These are phyloP conservation scores for Ecdyonurus torrentis DNA, from an alignment of 2,888 invertebrate genomes.

Conservation along the genomic window DNA sequence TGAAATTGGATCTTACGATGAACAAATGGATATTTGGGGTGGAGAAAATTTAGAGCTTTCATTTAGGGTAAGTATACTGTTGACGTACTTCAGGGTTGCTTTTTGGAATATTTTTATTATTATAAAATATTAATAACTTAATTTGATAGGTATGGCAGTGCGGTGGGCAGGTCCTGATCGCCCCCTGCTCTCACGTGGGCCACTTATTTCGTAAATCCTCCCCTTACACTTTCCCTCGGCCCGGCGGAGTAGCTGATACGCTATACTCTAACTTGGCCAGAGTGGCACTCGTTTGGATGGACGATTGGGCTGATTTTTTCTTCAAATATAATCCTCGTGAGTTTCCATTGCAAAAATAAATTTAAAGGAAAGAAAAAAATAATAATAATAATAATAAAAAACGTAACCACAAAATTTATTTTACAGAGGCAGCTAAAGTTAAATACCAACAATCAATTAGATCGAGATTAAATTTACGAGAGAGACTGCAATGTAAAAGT, in stretches of 20 bases:
- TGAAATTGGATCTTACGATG: constrained; percentile 56
- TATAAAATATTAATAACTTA: not conserved
- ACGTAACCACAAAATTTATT: too few relatives aligned
- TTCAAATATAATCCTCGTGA: constrained; percentile 63
- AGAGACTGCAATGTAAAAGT: constrained; percentile 60
- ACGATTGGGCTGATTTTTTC: constrained; percentile 86
- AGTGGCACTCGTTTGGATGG: constrained; percentile 96
- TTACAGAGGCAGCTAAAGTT: constrained; percentile 20
- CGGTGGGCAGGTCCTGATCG: constrained; percentile 78
- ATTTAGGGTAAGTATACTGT: constrained; percentile 47
- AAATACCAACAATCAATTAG: constrained; percentile 36
- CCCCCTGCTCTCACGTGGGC: constrained; percentile 84
- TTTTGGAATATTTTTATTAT: not conserved
- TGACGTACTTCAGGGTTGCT: not conserved
- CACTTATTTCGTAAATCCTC: constrained; percentile 85
- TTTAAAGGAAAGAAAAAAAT: too few relatives aligned
- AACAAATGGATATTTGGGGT: constrained; percentile 78
- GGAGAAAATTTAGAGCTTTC: constrained; percentile 97
- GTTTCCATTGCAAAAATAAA: too few relatives aligned
- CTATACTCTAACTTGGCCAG: constrained; percentile 80
- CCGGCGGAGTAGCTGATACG: constrained; percentile 76
- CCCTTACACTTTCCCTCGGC: constrained; percentile 77
- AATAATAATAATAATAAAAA: too few relatives aligned
- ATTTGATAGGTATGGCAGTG: constrained; percentile 68
- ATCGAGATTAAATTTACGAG: constrained; percentile 46